These are phyloP conservation scores for Diceros bicornis DNA, from an alignment of 2,797 vertebrate genomes.

Conservation along the genomic window DNA sequence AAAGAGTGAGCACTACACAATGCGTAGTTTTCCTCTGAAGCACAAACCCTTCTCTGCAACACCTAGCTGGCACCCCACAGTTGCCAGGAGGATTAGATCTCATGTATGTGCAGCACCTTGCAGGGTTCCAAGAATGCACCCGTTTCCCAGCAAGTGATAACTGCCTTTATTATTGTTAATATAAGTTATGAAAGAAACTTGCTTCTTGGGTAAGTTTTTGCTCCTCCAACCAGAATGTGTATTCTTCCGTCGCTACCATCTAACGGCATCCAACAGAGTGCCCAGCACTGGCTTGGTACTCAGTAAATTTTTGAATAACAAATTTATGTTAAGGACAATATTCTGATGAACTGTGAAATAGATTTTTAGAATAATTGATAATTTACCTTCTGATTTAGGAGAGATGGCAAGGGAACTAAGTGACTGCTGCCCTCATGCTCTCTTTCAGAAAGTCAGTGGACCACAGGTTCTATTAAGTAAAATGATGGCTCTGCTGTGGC, in stretches of 20 bases:
- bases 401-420: not conserved
- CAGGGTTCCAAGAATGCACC: not conserved
- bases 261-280: not conserved
- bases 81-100: not conserved
- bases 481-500: not conserved
- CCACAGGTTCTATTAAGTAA: not conserved
- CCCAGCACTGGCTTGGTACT: not conserved
- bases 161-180: not conserved
- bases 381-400: not conserved
- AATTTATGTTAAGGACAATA: slow-evolving; percentile 30
- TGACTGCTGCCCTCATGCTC: not conserved
- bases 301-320: slow-evolving; percentile 15
- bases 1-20: not conserved
- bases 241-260: not conserved
- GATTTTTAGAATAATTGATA: not conserved
- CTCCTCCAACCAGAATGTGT: not conserved
- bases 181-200: not conserved
- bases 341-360: not conserved
- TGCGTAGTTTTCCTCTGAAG: not conserved
- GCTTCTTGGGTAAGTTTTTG: not conserved
- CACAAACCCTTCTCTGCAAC: not conserved
- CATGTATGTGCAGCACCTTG: not conserved
- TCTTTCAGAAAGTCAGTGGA: not conserved
- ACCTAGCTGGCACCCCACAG: not conserved
- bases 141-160: not conserved